Conservation (phyloP, 92 coral and sea anemone species). For the Actinernus sp. region DNA sequence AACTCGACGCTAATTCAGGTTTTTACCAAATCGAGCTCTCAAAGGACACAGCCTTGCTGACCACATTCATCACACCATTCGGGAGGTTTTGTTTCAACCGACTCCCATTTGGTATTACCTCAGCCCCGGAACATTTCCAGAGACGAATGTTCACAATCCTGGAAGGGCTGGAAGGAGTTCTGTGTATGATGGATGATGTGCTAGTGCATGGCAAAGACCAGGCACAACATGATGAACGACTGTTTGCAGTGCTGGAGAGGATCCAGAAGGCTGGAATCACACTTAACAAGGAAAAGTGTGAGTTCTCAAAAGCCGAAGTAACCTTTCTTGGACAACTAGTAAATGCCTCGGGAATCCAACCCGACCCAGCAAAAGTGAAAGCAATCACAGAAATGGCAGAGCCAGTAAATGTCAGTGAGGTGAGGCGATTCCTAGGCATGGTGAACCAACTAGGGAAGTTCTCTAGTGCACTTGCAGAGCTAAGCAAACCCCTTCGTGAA, state of each 20-base stretch:
- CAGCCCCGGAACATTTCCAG: too few relatives aligned
- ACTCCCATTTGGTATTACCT: too few relatives aligned
- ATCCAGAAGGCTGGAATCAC: slow-evolving; percentile 31
- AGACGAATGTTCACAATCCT: too few relatives aligned
- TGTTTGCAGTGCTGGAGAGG: slow-evolving; percentile 30
- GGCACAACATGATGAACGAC: slow-evolving; percentile 41
- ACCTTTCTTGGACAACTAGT: slow-evolving; percentile 51
- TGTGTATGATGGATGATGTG: slow-evolving; percentile 48
- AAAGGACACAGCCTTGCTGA: slow-evolving; percentile 6
- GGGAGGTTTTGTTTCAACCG: slow-evolving; percentile 41
- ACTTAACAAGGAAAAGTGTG: slow-evolving; percentile 39
- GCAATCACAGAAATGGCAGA: slow-evolving; percentile 49
- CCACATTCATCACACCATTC: slow-evolving; percentile 40
- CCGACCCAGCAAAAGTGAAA: slow-evolving; percentile 53
- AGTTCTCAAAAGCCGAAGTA: slow-evolving; percentile 34
- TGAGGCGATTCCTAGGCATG: slow-evolving; percentile 59
- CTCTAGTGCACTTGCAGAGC: slow-evolving; percentile 20
- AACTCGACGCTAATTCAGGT: slow-evolving; percentile 20
- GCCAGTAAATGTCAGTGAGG: slow-evolving; percentile 32
- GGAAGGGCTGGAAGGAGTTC: slow-evolving; percentile 36
- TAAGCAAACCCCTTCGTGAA: slow-evolving; percentile 42
- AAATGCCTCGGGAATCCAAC: slow-evolving; percentile 34
- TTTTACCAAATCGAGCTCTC: slow-evolving; percentile 15
- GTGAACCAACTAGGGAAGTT: slow-evolving; percentile 45
- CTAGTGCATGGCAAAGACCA: slow-evolving; percentile 43